These are phyloP conservation scores for Sorex araneus DNA, from an alignment of 2,113 vertebrate genomes.

Conservation along the genomic window DNA sequence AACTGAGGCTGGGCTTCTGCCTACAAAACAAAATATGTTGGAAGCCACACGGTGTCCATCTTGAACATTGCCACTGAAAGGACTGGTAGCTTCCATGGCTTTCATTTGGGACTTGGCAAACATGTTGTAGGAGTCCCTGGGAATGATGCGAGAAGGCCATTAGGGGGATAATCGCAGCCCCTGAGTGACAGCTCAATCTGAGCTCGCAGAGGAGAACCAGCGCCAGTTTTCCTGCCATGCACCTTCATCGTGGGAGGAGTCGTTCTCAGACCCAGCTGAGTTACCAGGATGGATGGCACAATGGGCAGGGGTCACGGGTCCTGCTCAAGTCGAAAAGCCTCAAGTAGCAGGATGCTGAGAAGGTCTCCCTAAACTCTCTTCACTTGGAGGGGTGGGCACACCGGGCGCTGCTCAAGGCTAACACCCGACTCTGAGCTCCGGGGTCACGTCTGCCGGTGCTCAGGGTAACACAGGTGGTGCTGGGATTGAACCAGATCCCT, in stretches of 20 bases:
- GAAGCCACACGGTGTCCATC: neutral
- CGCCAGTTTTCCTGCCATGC: neutral
- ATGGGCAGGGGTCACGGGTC: neutral
- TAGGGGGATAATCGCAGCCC: neutral
- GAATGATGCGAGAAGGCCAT: neutral
- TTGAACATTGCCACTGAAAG: neutral
- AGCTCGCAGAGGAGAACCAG: neutral
- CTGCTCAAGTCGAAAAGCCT: neutral
- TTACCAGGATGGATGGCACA: neutral
- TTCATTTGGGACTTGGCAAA: rapidly evolving
- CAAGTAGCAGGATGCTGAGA: neutral
- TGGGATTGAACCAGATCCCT: no score
- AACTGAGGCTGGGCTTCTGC: no score
- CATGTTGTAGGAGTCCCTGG: neutral
- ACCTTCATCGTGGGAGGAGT: neutral
- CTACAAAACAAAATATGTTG: neutral
- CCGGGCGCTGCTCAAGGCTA: no score
- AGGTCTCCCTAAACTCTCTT: neutral
- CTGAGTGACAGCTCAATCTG: neutral
- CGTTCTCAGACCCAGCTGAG: neutral
- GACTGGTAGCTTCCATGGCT: neutral
- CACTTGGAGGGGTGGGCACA: no score
- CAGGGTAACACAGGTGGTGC: no score
- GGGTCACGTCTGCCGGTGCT: no score
- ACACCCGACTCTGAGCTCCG: no score